These are phyloP conservation scores for Onychomys arenicola DNA, from an alignment of 2,797 vertebrate genomes.

Conservation along the genomic window DNA sequence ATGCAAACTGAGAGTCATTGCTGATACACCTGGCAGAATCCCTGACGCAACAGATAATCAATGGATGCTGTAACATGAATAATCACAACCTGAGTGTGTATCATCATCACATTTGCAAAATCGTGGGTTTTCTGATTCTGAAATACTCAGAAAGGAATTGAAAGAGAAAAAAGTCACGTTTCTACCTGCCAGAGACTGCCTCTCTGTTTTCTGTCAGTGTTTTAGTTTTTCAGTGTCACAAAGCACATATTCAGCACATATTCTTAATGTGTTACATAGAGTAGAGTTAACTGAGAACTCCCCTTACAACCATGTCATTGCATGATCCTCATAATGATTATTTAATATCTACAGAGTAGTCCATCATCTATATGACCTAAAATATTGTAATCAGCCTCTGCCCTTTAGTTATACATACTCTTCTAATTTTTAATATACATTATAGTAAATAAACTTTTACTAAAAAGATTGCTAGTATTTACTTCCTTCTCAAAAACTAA, in stretches of 20 bases:
- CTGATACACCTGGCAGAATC: constrained; percentile 60
- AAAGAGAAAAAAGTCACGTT: background rate
- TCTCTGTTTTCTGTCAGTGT: constrained; percentile 24
- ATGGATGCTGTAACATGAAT: constrained; percentile 57
- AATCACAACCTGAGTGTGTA: constrained; percentile 34
- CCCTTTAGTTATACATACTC: background rate
- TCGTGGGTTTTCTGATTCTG: background rate
- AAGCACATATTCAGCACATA: background rate
- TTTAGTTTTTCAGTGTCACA: constrained; percentile 13
- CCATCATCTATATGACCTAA: background rate
- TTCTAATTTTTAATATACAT: background rate
- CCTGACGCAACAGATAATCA: constrained; percentile 61
- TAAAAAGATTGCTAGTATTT: background rate
- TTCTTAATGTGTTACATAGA: background rate
- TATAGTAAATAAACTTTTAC: background rate
- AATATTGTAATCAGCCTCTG: background rate
- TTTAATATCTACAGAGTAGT: background rate
- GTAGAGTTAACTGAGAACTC: background rate
- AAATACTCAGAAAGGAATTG: constrained; percentile 2
- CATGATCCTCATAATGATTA: constrained; percentile 35
- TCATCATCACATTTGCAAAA: constrained; percentile 28
- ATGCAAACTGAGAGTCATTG: constrained; percentile 54
- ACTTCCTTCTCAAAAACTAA: constrained; percentile 60
- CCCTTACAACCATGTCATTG: background rate
- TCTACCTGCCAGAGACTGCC: background rate